Percentiles rank a stretch among this genome's conserved stretches.
These are phyloP conservation scores for Hirtodrosophila duncani DNA, from an alignment of 2,888 invertebrate species.

Conservation along the genomic window DNA sequence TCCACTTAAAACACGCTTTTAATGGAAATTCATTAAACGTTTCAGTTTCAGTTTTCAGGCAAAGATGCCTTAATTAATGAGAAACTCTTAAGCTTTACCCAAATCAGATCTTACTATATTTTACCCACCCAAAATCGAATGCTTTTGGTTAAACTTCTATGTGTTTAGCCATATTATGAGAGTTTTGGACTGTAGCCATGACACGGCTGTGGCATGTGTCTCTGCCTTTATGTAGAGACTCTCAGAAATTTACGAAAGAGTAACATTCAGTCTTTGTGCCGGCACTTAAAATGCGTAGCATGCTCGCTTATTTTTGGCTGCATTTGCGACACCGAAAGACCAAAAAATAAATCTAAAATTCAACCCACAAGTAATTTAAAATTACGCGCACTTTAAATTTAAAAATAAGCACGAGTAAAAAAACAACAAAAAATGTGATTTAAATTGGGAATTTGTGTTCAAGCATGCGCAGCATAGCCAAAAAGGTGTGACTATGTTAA, in stretches of 20 bases:
- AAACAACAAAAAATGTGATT: slow-evolving; percentile 41
- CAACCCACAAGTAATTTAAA: slow-evolving; percentile 42
- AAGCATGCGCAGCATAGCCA: slow-evolving; percentile 49
- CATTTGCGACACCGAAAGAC: slow-evolving; percentile 58
- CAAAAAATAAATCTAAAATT: slow-evolving; percentile 29
- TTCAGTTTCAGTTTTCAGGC: too few species aligned
- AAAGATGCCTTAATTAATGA: too few species aligned
- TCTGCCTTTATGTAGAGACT: too few species aligned
- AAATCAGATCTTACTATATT: too few species aligned
- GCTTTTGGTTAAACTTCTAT: too few species aligned
- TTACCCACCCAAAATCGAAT: too few species aligned
- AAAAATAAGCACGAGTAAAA: slow-evolving; percentile 15
- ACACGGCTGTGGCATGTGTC: too few species aligned
- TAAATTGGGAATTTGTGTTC: slow-evolving; percentile 57
- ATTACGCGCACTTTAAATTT: slow-evolving; percentile 59
- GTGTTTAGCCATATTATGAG: slow-evolving; percentile 55
- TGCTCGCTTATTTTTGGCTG: slow-evolving; percentile 50
- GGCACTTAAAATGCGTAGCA: slow-evolving; percentile 60
- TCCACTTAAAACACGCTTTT: too few species aligned
- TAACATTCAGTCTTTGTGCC: slow-evolving; percentile 18
- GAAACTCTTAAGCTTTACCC: too few species aligned
- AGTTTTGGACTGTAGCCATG: slow-evolving; percentile 32
- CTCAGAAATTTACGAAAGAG: slow-evolving; percentile 41
- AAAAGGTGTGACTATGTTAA: slow-evolving; percentile 45
- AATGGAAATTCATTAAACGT: too few species aligned